Evolutionary conservation across 1,140 invertebrate genomes (phyloP).

Genomic region (Cotesia chilonis): DNA sequence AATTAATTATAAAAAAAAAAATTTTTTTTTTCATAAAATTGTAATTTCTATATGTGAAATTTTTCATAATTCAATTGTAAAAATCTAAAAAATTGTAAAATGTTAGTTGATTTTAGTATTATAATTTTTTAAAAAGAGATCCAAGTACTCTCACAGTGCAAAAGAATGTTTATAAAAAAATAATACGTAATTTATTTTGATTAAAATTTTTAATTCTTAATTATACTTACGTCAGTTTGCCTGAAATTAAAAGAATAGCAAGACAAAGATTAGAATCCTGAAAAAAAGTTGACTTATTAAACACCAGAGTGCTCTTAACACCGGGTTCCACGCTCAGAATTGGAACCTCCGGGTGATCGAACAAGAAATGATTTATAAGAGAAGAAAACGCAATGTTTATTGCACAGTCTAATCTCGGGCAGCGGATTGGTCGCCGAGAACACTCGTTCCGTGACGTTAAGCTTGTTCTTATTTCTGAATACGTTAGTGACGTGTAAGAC

Average conservation of each 20-base stretch:
- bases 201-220: no score
- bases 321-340: constrained; percentile 57
- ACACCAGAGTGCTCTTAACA: constrained; percentile 54
- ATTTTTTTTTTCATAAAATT: no score
- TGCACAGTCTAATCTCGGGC: constrained; percentile 56
- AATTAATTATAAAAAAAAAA: no score
- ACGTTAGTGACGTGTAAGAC: constrained; percentile 41
- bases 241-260: constrained; percentile 57
- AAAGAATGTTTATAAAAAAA: no score
- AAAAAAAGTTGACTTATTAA: constrained; percentile 52
- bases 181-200: no score
- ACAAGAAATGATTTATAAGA: constrained; percentile 59
- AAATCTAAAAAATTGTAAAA: no score
- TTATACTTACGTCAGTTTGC: constrained; percentile 58
- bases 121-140: no score
- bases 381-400: constrained; percentile 60
- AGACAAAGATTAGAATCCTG: constrained; percentile 56
- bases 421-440: constrained; percentile 58
- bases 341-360: constrained; percentile 62
- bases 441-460: constrained; percentile 43
- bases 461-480: constrained; percentile 44
- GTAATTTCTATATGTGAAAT: no score
- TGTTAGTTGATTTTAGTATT: no score
- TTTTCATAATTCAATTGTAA: no score
- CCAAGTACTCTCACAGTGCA: no score